phyloP scores from a whole-genome alignment of 2,113 vertebrate species.

The Sarotherodon lohbergeri region DNA sequence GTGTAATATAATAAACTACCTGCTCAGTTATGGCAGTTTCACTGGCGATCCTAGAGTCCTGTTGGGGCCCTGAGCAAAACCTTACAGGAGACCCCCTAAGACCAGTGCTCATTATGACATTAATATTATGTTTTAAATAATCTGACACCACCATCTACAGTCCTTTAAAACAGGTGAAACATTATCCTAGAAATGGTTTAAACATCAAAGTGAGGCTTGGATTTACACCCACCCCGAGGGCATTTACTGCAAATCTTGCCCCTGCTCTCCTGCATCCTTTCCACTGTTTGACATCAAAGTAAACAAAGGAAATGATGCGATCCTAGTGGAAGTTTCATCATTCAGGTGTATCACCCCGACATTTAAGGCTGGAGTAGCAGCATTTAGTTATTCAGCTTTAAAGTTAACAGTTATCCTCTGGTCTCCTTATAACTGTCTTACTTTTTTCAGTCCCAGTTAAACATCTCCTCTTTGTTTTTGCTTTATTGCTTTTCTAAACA shows the following conservation, averaged over 20 bases:
- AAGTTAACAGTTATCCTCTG: background rate
- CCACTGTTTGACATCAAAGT: background rate
- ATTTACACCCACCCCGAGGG: background rate
- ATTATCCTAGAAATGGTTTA: background rate
- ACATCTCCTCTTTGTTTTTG: background rate
- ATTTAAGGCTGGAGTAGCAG: background rate
- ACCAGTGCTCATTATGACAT: background rate
- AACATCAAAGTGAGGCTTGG: background rate
- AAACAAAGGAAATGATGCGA: background rate
- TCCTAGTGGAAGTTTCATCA: background rate
- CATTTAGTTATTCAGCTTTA: background rate
- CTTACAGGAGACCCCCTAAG: background rate
- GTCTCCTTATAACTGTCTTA: background rate
- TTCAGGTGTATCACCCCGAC: background rate
- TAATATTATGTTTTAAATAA: background rate
- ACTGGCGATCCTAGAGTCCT: background rate
- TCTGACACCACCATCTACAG: background rate
- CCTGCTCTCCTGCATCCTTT: background rate
- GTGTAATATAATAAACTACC: background rate
- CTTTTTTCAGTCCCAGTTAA: background rate
- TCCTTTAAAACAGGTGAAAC: background rate
- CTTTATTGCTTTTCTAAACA: background rate
- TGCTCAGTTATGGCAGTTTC: background rate
- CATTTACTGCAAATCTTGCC: background rate
- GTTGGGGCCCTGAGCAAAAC: background rate